Conservation (phyloP, 2,888 invertebrate species). For the Parnassius mnemosyne region DNA sequence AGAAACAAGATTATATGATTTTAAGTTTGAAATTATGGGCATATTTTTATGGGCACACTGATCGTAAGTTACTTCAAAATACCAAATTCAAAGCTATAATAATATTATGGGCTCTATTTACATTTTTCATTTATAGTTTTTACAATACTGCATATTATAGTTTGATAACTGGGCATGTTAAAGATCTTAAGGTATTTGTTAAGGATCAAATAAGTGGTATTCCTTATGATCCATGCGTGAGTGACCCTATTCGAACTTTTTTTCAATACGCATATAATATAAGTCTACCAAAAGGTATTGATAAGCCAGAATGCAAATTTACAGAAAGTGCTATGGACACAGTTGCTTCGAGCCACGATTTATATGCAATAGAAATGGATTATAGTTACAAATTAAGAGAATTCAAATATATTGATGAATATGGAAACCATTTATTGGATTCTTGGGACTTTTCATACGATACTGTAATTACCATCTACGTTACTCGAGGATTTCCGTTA, state of each 20-base stretch:
- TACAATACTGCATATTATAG: slow-evolving; percentile 56
- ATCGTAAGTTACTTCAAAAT: slow-evolving; percentile 39
- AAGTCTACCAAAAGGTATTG: slow-evolving; percentile 39
- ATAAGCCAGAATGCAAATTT: slow-evolving; percentile 39
- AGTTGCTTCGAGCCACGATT: slow-evolving; percentile 39
- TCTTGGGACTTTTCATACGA: slow-evolving; percentile 40
- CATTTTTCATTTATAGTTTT: slow-evolving; percentile 55
- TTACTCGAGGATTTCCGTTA: slow-evolving; percentile 49
- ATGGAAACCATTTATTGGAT: slow-evolving; percentile 45
- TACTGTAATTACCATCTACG: slow-evolving; percentile 41
- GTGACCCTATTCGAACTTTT: slow-evolving; percentile 39
- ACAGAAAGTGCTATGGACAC: slow-evolving; percentile 41
- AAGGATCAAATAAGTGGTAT: slow-evolving; percentile 37
- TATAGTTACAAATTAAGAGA: slow-evolving; percentile 43
- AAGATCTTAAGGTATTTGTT: slow-evolving; percentile 34
- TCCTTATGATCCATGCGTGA: slow-evolving; percentile 50
- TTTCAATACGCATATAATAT: slow-evolving; percentile 46
- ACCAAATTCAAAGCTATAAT: slow-evolving; percentile 44
- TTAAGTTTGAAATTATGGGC: slow-evolving; percentile 48
- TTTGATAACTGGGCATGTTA: slow-evolving; percentile 46
- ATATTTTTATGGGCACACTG: slow-evolving; percentile 47
- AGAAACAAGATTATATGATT: slow-evolving; percentile 32
- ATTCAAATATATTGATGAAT: slow-evolving; percentile 39
- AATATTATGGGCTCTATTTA: slow-evolving; percentile 56
- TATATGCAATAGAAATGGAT: slow-evolving; percentile 46